Conservation (phyloP, 2,113 vertebrate genomes). For the Apteryx mantelli region DNA sequence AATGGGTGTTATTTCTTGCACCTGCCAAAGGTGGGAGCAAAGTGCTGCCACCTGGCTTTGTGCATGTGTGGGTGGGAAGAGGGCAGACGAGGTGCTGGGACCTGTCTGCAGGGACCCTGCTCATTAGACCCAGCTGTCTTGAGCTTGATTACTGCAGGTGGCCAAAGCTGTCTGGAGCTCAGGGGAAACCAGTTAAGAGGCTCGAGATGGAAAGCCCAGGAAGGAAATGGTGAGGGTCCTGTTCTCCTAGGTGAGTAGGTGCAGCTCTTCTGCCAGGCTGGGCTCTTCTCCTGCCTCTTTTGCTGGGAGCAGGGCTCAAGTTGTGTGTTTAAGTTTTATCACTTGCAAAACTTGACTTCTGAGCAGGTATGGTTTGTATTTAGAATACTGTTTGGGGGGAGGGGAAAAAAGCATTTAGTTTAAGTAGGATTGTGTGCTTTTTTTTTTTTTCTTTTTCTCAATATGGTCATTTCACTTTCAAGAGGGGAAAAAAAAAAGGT, state of each 20-base stretch:
- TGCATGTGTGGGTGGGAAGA: fast-evolving
- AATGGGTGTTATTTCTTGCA: background rate
- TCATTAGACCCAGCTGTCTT: fast-evolving
- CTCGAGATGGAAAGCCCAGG: background rate
- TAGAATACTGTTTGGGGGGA: background rate
- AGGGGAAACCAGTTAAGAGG: background rate
- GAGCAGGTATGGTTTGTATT: background rate
- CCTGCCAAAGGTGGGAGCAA: background rate
- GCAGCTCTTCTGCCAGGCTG: background rate
- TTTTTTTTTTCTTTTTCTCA: background rate
- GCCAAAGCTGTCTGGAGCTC: background rate
- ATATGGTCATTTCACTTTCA: background rate
- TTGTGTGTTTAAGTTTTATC: background rate
- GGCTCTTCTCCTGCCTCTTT: background rate
- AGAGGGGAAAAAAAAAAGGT: background rate
- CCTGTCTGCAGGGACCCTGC: fast-evolving
- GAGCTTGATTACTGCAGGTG: too few relatives aligned
- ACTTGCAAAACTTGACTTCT: background rate
- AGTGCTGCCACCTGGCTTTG: fast-evolving
- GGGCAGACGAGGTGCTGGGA: background rate
- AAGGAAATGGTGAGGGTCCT: background rate
- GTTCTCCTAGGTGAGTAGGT: background rate
- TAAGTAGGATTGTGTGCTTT: background rate
- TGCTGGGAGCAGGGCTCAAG: background rate
- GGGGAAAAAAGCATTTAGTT: background rate